phyloP scores from a whole-genome alignment of 1,140 invertebrate species.

The Drosophila simulans region DNA sequence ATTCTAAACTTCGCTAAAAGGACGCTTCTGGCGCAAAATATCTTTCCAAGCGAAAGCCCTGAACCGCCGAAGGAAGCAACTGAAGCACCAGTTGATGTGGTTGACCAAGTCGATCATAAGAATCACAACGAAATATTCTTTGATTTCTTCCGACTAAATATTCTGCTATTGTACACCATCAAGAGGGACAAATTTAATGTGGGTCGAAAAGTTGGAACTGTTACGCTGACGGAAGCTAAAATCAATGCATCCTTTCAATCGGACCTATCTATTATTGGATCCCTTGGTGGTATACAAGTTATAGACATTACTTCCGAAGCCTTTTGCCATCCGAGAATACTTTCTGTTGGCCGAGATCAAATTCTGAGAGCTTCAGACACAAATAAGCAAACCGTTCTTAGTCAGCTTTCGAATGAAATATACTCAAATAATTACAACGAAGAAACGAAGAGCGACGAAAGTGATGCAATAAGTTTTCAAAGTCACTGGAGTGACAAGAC shows the following conservation, averaged over 20 bases:
- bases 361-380: slow-evolving; percentile 80
- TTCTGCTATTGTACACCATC: slow-evolving; percentile 92
- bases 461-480: slow-evolving; percentile 88
- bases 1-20: slow-evolving; percentile 93
- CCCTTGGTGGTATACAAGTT: slow-evolving; percentile 95
- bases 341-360: slow-evolving; percentile 93
- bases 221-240: slow-evolving; percentile 94
- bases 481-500: slow-evolving; percentile 86
- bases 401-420: slow-evolving; percentile 85
- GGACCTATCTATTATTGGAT: slow-evolving; percentile 90
- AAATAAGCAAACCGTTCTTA: slow-evolving; percentile 62
- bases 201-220: slow-evolving; percentile 96
- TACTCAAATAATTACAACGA: slow-evolving; percentile 83
- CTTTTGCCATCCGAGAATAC: slow-evolving; percentile 92
- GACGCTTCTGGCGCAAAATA: slow-evolving; percentile 87
- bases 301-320: slow-evolving; percentile 95
- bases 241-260: slow-evolving; percentile 94
- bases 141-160: slow-evolving; percentile 96
- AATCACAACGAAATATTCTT: slow-evolving; percentile 91
- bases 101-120: slow-evolving; percentile 21
- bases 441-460: slow-evolving; percentile 47
- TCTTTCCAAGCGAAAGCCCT: slow-evolving; percentile 58
- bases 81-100: slow-evolving; percentile 15
- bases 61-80: slow-evolving; percentile 21
- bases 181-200: slow-evolving; percentile 89